These are phyloP conservation scores for Drosophila kambysellisi DNA, from an alignment of 2,888 invertebrate genomes.

Conservation along the genomic window DNA sequence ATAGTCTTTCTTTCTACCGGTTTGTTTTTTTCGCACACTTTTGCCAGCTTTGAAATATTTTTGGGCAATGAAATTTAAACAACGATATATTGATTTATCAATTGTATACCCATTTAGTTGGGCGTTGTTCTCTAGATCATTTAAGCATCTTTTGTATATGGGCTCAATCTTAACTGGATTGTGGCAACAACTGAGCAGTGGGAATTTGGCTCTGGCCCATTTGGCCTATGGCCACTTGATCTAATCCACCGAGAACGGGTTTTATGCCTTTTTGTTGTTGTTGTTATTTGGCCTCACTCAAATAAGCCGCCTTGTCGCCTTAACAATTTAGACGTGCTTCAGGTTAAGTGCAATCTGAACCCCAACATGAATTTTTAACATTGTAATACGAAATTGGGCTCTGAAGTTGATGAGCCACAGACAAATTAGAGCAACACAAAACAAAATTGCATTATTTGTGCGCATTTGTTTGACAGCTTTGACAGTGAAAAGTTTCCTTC, in stretches of 20 bases:
- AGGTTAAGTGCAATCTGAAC: slow-evolving; percentile 46
- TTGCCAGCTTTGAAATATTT: background rate
- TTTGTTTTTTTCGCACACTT: background rate
- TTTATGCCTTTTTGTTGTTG: slow-evolving; percentile 1
- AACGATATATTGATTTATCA: background rate
- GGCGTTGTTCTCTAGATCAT: background rate
- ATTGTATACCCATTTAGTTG: background rate
- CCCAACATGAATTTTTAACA: background rate
- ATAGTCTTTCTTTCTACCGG: background rate
- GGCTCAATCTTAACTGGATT: slow-evolving; percentile 19
- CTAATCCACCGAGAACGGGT: background rate
- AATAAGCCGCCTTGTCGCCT: slow-evolving; percentile 50
- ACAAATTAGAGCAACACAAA: background rate
- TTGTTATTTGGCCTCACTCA: slow-evolving; percentile 7
- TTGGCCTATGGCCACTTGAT: slow-evolving; percentile 3
- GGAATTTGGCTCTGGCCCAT: slow-evolving; percentile 21
- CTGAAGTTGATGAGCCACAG: background rate
- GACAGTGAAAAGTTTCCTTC: background rate
- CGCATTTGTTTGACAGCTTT: background rate
- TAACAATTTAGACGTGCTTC: slow-evolving; percentile 60
- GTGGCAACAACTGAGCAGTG: background rate
- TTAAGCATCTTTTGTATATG: background rate
- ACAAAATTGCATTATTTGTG: background rate
- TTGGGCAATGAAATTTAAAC: background rate
- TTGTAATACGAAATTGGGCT: background rate